These are phyloP conservation scores for Amniataba percoides DNA, from an alignment of 2,797 vertebrate genomes.

Conservation along the genomic window DNA sequence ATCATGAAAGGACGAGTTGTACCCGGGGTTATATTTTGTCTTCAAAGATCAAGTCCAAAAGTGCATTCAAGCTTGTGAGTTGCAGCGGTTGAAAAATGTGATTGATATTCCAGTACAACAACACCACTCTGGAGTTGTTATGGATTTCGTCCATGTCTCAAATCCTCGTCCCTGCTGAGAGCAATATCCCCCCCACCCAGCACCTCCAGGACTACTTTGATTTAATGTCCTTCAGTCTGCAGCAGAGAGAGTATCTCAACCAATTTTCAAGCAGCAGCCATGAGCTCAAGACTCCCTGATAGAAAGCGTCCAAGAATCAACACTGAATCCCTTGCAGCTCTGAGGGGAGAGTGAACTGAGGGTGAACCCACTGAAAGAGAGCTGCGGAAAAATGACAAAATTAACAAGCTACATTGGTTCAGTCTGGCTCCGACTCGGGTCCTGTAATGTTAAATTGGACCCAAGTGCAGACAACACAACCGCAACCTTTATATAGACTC, in stretches of 20 bases:
- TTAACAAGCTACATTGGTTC: conserved; percentile 2
- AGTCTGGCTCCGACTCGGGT: not conserved
- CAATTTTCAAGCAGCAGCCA: conserved; percentile 31
- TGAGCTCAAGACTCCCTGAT: not conserved
- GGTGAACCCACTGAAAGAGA: conserved; percentile 23
- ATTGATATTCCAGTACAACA: conserved; percentile 60
- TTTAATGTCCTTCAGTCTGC: conserved; percentile 48
- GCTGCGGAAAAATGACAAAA: not conserved
- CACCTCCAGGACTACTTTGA: conserved; percentile 44
- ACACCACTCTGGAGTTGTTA: conserved; percentile 37
- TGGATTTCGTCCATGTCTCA: conserved; percentile 57
- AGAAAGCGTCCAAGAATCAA: conserved; percentile 16
- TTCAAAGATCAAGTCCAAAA: conserved; percentile 42
- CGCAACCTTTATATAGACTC: not conserved
- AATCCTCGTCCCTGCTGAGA: conserved; percentile 54
- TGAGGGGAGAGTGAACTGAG: conserved; percentile 12
- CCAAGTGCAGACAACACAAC: not conserved
- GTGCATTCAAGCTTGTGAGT: conserved; percentile 28
- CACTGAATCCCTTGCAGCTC: conserved; percentile 12
- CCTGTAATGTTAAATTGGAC: conserved; percentile 16
- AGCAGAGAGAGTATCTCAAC: conserved; percentile 28
- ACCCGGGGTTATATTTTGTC: not conserved
- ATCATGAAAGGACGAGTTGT: conserved; percentile 12
- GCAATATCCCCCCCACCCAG: conserved; percentile 24
- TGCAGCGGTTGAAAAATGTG: conserved; percentile 26